Base-by-base conservation (phyloP, 2,113 vertebrate species). In the Archocentrus centrarchus region DNA sequence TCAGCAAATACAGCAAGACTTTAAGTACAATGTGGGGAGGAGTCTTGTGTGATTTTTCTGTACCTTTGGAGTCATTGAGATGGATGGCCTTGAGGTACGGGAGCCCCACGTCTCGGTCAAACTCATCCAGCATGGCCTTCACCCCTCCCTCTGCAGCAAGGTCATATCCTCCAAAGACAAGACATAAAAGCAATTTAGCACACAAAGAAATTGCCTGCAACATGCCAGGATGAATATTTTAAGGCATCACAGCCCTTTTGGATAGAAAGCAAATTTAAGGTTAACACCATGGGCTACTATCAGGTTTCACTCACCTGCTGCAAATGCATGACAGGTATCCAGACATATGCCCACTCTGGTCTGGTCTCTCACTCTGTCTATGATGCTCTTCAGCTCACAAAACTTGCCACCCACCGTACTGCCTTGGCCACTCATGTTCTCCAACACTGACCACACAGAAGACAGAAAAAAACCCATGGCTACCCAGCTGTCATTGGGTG, bases 381-480 rank as follows among this genome's bases (percentile, higher is more conserved):
- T 96, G 86, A 97, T 96, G 85, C 88, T 88, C 88, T 79, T 94
- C 59, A 96, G 93, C 89, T 97, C 96, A 18, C 82, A 89, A 88
- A 96, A 96, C 57, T 92, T 90, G 0, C 96, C 95, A 0, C 96
- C 96, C 58, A 97, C 86, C 1, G 96, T 96, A 57, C 70, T 95
- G 75, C 96, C 96, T 84, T 96, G 96, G 77, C 96, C 94, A 37
- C 96, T 92, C 96, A 97, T 97, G 89, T 97, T 96, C 92, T 97
- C 96, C 47, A 96, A 82, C 79, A 96, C 96, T 97, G 87, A 30
- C 24, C 57, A 60, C 58, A 79, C 6, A 59, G 13, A 4, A 32
- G 13, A 15, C 10, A 15, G 50, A 7, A 58, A 18, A 27, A 5
- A 70, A 14, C n/a, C n/a, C n/a, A n/a, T 1, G 47, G 14, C 13